These are phyloP conservation scores for Montipora cactus DNA, from an alignment of 64 coral and sea anemone genomes.

Conservation along the genomic window DNA sequence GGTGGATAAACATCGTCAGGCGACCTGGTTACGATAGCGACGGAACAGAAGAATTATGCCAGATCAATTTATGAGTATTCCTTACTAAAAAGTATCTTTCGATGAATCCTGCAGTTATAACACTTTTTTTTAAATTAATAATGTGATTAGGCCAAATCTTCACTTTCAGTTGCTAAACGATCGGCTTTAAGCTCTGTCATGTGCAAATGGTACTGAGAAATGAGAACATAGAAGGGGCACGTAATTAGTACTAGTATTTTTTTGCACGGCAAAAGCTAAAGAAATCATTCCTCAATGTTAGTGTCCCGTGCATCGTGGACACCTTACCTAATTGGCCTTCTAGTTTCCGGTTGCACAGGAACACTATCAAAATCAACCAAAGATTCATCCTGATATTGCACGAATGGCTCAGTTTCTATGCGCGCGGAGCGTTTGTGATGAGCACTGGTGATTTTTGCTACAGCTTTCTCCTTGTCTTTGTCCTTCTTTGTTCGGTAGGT, in stretches of 20 bases:
- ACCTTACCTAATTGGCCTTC: conserved; percentile 65
- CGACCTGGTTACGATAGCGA: conserved; percentile 30
- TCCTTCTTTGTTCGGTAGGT: conserved; percentile 72
- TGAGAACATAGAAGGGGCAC: no score
- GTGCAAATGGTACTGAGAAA: no score
- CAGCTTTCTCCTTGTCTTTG: conserved; percentile 1
- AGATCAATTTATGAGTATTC: not conserved
- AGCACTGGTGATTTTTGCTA: conserved; percentile 51
- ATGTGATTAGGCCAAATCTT: no score
- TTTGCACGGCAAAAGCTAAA: no score
- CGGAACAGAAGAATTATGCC: not conserved
- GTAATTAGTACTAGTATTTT: no score
- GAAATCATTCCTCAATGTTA: no score
- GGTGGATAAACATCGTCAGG: conserved; percentile 88
- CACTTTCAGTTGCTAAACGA: no score
- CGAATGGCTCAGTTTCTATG: conserved; percentile 20
- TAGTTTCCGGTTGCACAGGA: conserved; percentile 84
- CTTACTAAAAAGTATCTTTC: not conserved
- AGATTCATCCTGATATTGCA: conserved; percentile 72
- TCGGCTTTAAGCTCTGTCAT: no score
- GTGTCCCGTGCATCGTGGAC: not conserved
- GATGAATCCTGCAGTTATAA: no score
- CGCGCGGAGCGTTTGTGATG: not conserved
- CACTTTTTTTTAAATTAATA: no score
- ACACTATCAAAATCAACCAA: conserved; percentile 85